Evolutionary conservation across 2,113 vertebrate species (phyloP).

Genomic region (Lophura nycthemera): DNA sequence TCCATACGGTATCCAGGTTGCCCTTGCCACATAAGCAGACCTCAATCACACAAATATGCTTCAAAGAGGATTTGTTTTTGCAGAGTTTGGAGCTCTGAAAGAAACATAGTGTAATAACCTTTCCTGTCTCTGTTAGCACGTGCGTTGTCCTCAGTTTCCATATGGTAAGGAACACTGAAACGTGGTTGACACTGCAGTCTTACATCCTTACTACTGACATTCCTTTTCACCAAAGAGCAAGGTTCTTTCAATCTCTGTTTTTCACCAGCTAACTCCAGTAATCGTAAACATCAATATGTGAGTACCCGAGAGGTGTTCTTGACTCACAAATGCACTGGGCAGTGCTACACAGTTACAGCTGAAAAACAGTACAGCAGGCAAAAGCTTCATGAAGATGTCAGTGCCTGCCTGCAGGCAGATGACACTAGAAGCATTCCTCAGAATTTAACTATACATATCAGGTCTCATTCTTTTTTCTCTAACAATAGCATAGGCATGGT

Average conservation of each 20-base stretch:
- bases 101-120: constrained; percentile 10
- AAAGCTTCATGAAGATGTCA: background rate
- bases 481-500: background rate
- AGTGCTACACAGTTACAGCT: background rate
- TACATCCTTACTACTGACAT: background rate
- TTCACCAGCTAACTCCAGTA: background rate
- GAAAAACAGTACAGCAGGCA: background rate
- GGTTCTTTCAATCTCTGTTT: background rate
- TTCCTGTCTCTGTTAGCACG: background rate
- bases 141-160: background rate
- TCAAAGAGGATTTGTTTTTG: constrained; percentile 64
- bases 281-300: background rate
- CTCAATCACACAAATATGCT: constrained; percentile 48
- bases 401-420: background rate
- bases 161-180: background rate
- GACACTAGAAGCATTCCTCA: background rate
- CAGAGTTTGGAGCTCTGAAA: constrained; percentile 25
- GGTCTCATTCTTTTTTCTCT: background rate
- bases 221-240: background rate
- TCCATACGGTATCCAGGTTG: constrained; percentile 24
- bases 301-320: background rate
- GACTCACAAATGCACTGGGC: background rate
- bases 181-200: background rate
- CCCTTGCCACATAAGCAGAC: constrained; percentile 58
- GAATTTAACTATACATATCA: background rate